Evolutionary conservation across 1,140 invertebrate species (phyloP), one percentile per base, ranked within the genome.

Genomic region (Ostrea edulis): DNA sequence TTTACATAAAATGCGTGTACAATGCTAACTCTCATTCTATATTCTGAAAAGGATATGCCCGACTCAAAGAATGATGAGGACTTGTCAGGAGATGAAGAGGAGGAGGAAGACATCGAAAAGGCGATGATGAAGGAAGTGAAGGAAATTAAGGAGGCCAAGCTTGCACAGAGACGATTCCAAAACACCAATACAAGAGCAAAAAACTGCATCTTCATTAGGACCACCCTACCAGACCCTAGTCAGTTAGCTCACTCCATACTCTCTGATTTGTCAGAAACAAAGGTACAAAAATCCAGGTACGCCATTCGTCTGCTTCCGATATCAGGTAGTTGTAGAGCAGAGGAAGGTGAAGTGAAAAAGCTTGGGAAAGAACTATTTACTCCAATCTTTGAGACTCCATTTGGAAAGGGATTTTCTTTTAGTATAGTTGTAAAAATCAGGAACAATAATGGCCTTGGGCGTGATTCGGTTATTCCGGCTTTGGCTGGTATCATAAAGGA

Each of bases 141-240:
- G 7, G 89, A 95, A 58, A 95, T 97, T 84, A 94, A 96, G 88
- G 95, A 95, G 35, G 94, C 94, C 82, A 94, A 93, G 22, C 29
- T 82, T 12, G 54, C 77, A 54, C 81, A 92, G 25, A 90, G 91
- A 68, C 86, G 93, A 77, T 96, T 96, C 88, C 93, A 96, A 95
- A 95, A 95, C 82, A 96, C 97, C 22, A 96, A 97, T 81, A 97
- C 97, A 9, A 97, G 97, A 86, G 97, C 97, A 0, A 97, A 97
- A 82, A 98, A 98, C 94, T 96, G 97, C 89, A 94, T 98, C 85
- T 99, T 99, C 94, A 98, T 99, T 86, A 96, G 96, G 92, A 97
- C 97, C 8, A 97, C 96, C 29, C 9, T 98, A 84, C 95, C 96
- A 58, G 96, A 97, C 95, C 97, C 97, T 44, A 96, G 97, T 88